Base-by-base conservation (phyloP, 2,797 vertebrate genomes). In the Acanthurus tractus region DNA sequence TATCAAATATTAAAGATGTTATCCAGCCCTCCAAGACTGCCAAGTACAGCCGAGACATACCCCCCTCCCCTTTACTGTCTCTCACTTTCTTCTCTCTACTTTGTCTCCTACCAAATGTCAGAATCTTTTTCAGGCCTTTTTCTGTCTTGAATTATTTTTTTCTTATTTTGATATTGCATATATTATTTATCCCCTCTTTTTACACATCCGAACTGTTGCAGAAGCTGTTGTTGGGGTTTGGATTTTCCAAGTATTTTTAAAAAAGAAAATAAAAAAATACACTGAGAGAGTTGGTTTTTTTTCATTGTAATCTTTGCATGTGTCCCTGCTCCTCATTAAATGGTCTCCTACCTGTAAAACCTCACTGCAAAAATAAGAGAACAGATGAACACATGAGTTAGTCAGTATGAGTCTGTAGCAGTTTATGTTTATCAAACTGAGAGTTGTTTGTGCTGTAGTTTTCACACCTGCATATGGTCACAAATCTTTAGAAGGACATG, bases 1-100 rank as follows among this genome's bases (percentile, higher is more conserved):
- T 93, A 95, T 95, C 90, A 96, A 95, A 95, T 95, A 95, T 96
- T 94, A 93, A 95, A 95, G 92, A 93, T 94, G 92, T 91, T 95
- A 95, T 95, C 91, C 57, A 81, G 71, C 64, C 84, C 81, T 83
- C 74, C 73, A 91, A 86, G 89, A 92, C 84, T 92, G 81, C 79
- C 84, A 90, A 92, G 81, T 74, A 85, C 64, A 90, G 77, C 82
- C 29, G 14, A 80, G 74, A 90, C 83, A 53, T 71, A 70, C 59
- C 66, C 52, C 74, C 72, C 64, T 68, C 53, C 34, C 45, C 69
- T 63, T 70, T 77, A 64, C 71, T 9, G 34, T 68, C 73, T 54
- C 48, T 70, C 53, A 58, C 76, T 82, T 72, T 77, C 20, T 40
- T 64, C 55, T 69, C 25, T 57, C 44, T 42, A 74, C 57, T 57